Evolutionary conservation across 2,888 invertebrate genomes (phyloP).

Genomic region (Caenorhabditis auriculariae): DNA sequence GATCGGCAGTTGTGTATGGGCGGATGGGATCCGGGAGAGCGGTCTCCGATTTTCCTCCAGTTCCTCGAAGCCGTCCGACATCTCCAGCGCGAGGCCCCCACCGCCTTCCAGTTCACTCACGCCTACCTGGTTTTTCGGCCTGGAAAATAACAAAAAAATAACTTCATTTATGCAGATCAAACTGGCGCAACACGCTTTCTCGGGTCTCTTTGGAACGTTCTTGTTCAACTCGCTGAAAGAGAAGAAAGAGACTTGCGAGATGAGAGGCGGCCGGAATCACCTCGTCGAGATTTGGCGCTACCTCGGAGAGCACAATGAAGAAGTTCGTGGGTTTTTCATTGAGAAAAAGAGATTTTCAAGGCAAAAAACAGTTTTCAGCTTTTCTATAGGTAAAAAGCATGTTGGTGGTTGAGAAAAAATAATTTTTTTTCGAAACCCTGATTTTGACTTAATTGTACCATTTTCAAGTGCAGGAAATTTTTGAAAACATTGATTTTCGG

Average conservation of each 20-base stretch:
- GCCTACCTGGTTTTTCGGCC: slow-evolving; percentile 76
- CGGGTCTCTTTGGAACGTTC: slow-evolving; percentile 94
- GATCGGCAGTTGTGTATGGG: slow-evolving; percentile 74
- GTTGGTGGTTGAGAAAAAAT: too few relatives aligned
- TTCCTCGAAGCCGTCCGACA: slow-evolving; percentile 97
- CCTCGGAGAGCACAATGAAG: slow-evolving; percentile 28
- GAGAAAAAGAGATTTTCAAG: too few relatives aligned
- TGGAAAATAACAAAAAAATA: not conserved
- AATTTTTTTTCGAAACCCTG: too few relatives aligned
- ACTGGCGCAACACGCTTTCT: slow-evolving; percentile 89
- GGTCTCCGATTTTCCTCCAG: slow-evolving; percentile 94
- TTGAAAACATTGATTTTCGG: too few relatives aligned
- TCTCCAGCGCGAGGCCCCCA: slow-evolving; percentile 71
- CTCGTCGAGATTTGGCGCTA: slow-evolving; percentile 36
- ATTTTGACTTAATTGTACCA: too few relatives aligned
- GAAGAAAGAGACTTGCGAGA: slow-evolving; percentile 7
- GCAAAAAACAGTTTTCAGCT: too few relatives aligned
- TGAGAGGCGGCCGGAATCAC: slow-evolving; percentile 5
- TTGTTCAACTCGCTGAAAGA: slow-evolving; percentile 66
- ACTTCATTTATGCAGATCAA: slow-evolving; percentile 75
- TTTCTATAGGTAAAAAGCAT: too few relatives aligned
- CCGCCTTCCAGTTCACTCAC: slow-evolving; percentile 91
- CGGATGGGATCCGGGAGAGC: slow-evolving; percentile 79
- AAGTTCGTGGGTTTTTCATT: slow-evolving; percentile 7
- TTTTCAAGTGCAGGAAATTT: too few relatives aligned